phyloP scores from a whole-genome alignment of 2,888 invertebrate species.

The Lapara coniferarum region DNA sequence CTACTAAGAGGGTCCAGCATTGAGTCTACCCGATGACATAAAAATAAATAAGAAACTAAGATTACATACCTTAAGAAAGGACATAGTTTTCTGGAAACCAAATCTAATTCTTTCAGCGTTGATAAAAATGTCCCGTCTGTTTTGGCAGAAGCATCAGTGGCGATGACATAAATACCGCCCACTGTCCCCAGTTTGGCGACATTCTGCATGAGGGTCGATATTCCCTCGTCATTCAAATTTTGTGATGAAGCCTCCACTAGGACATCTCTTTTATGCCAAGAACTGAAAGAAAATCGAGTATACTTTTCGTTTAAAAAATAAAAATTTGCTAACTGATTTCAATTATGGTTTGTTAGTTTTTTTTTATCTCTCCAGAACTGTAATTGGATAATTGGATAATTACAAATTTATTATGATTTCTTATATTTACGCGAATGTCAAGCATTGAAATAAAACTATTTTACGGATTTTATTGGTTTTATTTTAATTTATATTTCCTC shows the following conservation, averaged over 20 bases:
- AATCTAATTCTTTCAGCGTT: constrained; percentile 43
- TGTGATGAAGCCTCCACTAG: constrained; percentile 35
- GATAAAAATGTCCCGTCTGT: constrained; percentile 32
- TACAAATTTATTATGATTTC: too few relatives aligned
- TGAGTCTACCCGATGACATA: too few relatives aligned
- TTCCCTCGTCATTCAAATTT: constrained; percentile 26
- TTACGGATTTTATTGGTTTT: too few relatives aligned
- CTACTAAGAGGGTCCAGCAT: too few relatives aligned
- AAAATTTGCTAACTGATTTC: neutral
- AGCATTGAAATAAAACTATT: too few relatives aligned
- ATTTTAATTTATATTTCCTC: too few relatives aligned
- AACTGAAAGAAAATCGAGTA: constrained; percentile 33
- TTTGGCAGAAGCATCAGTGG: constrained; percentile 26
- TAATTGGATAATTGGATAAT: too few relatives aligned
- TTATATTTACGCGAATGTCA: too few relatives aligned
- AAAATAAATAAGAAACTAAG: neutral
- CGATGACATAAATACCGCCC: constrained; percentile 46
- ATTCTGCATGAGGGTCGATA: constrained; percentile 38
- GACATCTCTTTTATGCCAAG: constrained; percentile 42
- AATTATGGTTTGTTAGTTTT: too few relatives aligned
- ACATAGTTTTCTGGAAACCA: constrained; percentile 44
- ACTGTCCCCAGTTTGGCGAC: constrained; percentile 39
- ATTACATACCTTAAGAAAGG: constrained; percentile 45
- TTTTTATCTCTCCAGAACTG: too few relatives aligned
- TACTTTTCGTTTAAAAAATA: too few relatives aligned